A percentile compares a stretch with the other conserved stretches of the same genome.
Evolutionary conservation across 2,797 vertebrate genomes (phyloP).

Genomic region (Acanthurus tractus): DNA sequence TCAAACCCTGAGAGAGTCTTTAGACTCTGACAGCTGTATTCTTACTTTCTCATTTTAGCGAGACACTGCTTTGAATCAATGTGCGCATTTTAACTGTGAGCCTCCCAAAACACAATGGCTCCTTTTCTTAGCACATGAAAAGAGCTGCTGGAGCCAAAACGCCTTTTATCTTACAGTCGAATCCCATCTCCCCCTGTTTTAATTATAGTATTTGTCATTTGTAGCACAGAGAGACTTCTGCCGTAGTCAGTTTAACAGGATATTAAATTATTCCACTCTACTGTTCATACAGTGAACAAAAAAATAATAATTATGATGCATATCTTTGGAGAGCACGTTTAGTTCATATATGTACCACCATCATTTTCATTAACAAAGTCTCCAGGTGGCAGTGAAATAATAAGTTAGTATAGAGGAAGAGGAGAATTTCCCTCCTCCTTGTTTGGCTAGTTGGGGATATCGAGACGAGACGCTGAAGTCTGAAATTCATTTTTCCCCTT

Average conservation of each 20-base stretch:
- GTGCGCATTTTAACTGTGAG: constrained; percentile 39
- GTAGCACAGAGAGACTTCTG: constrained; percentile 21
- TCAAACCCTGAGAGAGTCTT: constrained; percentile 40
- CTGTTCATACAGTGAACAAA: constrained; percentile 16
- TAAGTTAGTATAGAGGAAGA: constrained; percentile 11
- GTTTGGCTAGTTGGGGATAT: constrained; percentile 53
- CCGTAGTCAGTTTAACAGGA: constrained; percentile 30
- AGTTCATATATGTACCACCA: background rate
- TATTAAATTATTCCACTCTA: constrained; percentile 32
- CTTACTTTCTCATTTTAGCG: constrained; percentile 34
- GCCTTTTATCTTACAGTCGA: constrained; percentile 54
- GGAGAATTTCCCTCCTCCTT: constrained; percentile 25
- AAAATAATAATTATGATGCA: background rate
- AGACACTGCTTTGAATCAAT: constrained; percentile 29
- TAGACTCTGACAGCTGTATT: constrained; percentile 10
- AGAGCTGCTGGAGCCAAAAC: constrained; percentile 45
- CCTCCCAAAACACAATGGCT: constrained; percentile 39
- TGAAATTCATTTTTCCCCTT: constrained; percentile 55
- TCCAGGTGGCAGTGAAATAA: constrained; percentile 21
- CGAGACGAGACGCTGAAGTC: constrained; percentile 29
- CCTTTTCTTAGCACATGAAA: constrained; percentile 58
- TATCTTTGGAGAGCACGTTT: constrained; percentile 19
- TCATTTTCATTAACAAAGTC: background rate
- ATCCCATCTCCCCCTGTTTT: constrained; percentile 54
- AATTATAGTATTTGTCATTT: constrained; percentile 56